These are phyloP conservation scores for Amyelois transitella DNA, from an alignment of 1,140 invertebrate species.

Conservation along the genomic window DNA sequence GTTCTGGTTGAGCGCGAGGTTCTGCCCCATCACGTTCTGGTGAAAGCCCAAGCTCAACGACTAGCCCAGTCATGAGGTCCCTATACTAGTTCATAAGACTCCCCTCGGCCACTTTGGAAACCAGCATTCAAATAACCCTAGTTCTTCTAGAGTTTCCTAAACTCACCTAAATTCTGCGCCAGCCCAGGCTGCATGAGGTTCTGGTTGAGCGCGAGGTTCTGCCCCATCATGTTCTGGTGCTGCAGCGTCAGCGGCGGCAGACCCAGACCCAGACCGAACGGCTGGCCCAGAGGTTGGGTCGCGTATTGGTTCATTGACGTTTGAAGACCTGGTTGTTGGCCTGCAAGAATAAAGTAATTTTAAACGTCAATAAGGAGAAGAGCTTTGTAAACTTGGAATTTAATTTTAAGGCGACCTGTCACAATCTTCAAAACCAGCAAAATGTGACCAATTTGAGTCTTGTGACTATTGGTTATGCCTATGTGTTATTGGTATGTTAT, in stretches of 20 bases:
- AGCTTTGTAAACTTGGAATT: too few species aligned
- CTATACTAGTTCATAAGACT: constrained; percentile 33
- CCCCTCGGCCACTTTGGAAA: too few species aligned
- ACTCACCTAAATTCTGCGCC: constrained; percentile 53
- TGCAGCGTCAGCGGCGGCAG: constrained; percentile 42
- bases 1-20: constrained; percentile 51
- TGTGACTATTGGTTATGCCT: too few species aligned
- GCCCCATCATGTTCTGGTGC: constrained; percentile 35
- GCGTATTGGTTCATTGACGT: constrained; percentile 34
- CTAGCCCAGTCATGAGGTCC: constrained; percentile 29
- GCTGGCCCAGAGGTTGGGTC: constrained; percentile 29
- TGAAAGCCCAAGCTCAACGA: constrained; percentile 35
- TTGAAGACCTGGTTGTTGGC: constrained; percentile 52
- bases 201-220: constrained; percentile 50
- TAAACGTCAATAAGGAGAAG: neutral
- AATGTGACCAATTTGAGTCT: too few species aligned
- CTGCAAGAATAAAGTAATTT: constrained; percentile 20
- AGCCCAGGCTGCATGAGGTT: constrained; percentile 58
- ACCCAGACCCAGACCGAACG: constrained; percentile 33
- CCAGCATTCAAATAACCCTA: too few species aligned
- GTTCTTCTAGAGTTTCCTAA: too few species aligned
- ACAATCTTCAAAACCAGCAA: too few species aligned
- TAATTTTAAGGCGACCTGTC: too few species aligned
- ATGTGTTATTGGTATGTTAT: too few species aligned
- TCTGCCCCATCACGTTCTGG: constrained; percentile 36